These are phyloP conservation scores for Montipora foliosa DNA, from an alignment of 64 coral and sea anemone species.

Conservation along the genomic window DNA sequence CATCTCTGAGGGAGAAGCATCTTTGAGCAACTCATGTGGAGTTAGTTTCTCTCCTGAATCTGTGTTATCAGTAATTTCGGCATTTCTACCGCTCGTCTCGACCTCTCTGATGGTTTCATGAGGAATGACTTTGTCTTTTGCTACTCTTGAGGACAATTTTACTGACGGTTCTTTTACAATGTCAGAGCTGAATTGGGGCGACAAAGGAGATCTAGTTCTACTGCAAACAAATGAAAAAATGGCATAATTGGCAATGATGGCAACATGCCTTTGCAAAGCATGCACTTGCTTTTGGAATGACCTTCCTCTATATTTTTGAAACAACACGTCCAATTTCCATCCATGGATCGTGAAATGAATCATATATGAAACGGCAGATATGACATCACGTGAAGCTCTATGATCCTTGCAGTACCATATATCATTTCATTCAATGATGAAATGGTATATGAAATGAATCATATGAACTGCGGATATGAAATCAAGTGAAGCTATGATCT, in stretches of 20 bases:
- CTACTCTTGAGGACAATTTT: conserved; percentile 36
- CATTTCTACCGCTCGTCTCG: conserved; percentile 10
- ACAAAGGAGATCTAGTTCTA: conserved; percentile 69
- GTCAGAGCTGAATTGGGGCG: conserved; percentile 62
- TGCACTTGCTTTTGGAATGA: too few species aligned
- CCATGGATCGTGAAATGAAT: too few species aligned
- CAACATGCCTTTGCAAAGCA: too few species aligned
- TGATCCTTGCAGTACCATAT: too few species aligned
- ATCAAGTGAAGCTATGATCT: too few species aligned
- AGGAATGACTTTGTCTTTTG: conserved; percentile 4
- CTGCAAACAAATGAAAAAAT: not conserved
- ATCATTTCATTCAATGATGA: too few species aligned
- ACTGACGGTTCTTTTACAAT: conserved; percentile 62
- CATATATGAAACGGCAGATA: too few species aligned
- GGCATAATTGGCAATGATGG: not conserved
- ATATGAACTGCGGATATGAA: too few species aligned
- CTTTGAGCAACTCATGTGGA: conserved; percentile 4
- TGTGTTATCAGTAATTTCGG: not conserved
- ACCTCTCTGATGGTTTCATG: not conserved
- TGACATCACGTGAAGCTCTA: too few species aligned
- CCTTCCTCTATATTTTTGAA: too few species aligned
- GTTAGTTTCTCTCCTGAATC: not conserved
- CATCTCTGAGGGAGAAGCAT: conserved; percentile 38
- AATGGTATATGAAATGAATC: too few species aligned
- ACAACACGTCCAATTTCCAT: too few species aligned